Evolutionary conservation across 1,140 invertebrate genomes (phyloP).

Genomic region (Lutraria rhynchaena): DNA sequence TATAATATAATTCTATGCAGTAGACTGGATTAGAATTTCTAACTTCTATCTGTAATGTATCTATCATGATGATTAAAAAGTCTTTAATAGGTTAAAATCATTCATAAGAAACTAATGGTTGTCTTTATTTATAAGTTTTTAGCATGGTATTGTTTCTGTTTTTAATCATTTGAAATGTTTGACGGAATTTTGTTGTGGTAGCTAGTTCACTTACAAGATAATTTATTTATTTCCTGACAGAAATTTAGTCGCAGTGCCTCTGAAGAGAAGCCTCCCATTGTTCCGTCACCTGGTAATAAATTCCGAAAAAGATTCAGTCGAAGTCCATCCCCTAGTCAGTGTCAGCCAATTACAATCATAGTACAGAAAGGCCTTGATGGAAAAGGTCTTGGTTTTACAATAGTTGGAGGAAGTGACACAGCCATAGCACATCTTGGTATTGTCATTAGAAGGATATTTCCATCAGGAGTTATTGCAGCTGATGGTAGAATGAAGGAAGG

Average conservation of each 20-base stretch:
- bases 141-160: too few relatives aligned
- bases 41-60: too few relatives aligned
- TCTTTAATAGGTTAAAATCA: too few relatives aligned
- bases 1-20: too few relatives aligned
- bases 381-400: constrained; percentile 95
- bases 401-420: constrained; percentile 94
- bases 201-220: too few relatives aligned
- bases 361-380: constrained; percentile 92
- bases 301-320: constrained; percentile 25
- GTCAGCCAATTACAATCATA: constrained; percentile 84
- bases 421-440: constrained; percentile 95
- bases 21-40: too few relatives aligned
- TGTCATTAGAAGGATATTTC: constrained; percentile 95
- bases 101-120: too few relatives aligned
- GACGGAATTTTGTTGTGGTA: too few relatives aligned
- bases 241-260: constrained; percentile 59
- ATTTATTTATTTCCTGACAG: constrained; percentile 60
- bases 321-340: constrained; percentile 39
- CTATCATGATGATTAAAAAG: too few relatives aligned
- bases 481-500: constrained; percentile 92
- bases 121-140: too few relatives aligned
- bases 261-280: constrained; percentile 40
- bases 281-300: constrained; percentile 83
- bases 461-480: constrained; percentile 93
- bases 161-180: too few relatives aligned